Evolutionary conservation across 53 echinoderm and acorn worm species (phyloP).

Genomic region (Echinarachnius parma): DNA sequence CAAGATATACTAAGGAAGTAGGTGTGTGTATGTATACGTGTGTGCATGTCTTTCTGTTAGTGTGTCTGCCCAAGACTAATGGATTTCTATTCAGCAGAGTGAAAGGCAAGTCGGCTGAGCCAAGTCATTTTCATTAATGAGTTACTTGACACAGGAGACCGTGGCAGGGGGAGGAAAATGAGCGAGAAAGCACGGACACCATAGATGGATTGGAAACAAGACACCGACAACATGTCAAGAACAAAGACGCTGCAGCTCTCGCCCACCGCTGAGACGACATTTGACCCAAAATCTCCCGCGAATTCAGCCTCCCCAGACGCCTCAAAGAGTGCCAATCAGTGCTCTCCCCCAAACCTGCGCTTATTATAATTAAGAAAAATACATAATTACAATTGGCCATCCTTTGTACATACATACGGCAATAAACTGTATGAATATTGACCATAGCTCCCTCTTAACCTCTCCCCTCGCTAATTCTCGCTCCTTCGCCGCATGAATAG

Average conservation of each 20-base stretch:
- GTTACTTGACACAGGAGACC: constrained; percentile 47
- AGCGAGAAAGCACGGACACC: too few species aligned
- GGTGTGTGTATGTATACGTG: too few species aligned
- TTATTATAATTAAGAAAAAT: too few species aligned
- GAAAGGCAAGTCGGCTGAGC: constrained; percentile 23
- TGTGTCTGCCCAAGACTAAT: constrained; percentile 25
- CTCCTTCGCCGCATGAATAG: background rate
- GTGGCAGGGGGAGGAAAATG: too few species aligned
- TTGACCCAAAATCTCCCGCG: background rate
- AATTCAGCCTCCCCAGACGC: too few species aligned
- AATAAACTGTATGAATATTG: background rate
- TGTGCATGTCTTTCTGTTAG: background rate
- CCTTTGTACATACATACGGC: background rate
- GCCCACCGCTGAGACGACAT: background rate
- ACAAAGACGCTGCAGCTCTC: constrained; percentile 30
- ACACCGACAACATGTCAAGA: constrained; percentile 41
- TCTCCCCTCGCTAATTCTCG: background rate
- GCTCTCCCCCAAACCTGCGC: too few species aligned
- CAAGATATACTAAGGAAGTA: too few species aligned
- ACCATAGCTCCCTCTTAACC: background rate
- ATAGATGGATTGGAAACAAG: constrained; percentile 30
- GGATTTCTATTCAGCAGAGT: constrained; percentile 43
- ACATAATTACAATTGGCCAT: constrained; percentile 38
- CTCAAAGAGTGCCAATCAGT: too few species aligned
- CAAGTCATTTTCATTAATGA: constrained; percentile 54